Conservation (phyloP, 2,113 vertebrate species). For the Microtus pennsylvanicus region DNA sequence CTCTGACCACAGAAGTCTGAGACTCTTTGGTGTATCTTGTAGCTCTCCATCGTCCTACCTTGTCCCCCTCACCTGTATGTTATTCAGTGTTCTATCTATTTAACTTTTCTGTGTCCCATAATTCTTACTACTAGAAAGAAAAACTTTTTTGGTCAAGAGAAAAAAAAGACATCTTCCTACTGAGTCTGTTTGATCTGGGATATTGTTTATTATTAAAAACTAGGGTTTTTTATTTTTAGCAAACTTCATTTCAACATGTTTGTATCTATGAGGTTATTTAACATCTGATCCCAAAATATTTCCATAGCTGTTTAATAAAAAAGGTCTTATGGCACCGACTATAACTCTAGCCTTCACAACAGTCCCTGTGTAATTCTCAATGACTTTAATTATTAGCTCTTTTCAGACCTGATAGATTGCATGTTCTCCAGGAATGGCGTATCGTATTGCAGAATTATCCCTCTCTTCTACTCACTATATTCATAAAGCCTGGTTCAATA, state of each 20-base stretch:
- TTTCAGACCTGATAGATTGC: constrained; percentile 56
- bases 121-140: background rate
- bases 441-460: constrained; percentile 50
- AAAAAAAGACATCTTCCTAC: constrained; percentile 52
- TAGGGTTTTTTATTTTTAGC: constrained; percentile 34
- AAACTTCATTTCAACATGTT: constrained; percentile 71
- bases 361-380: constrained; percentile 66
- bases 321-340: constrained; percentile 70
- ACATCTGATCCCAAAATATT: constrained; percentile 74
- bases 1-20: background rate
- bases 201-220: constrained; percentile 76
- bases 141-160: background rate
- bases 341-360: constrained; percentile 58
- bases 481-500: constrained; percentile 65
- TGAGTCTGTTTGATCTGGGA: constrained; percentile 48
- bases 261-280: constrained; percentile 74
- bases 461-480: constrained; percentile 47
- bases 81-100: background rate
- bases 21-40: background rate
- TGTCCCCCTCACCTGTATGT: no score
- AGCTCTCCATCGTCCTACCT: background rate
- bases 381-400: constrained; percentile 77
- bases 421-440: constrained; percentile 43
- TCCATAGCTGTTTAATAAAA: constrained; percentile 80
- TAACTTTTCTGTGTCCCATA: background rate